Evolutionary conservation across 1,140 invertebrate genomes (phyloP).

Genomic region (Eumaeus atala): DNA sequence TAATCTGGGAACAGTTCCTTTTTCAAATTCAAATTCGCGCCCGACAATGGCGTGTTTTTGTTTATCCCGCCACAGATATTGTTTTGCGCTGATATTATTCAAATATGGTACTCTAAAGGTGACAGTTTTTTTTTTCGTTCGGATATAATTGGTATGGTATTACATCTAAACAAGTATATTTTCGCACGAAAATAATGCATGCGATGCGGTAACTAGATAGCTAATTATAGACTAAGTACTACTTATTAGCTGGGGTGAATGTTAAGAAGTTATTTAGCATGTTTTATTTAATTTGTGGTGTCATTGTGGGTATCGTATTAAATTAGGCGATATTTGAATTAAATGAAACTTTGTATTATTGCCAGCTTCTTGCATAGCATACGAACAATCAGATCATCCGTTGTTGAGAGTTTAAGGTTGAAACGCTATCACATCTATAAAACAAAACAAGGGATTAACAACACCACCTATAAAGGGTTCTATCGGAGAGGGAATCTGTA

Average conservation of each 20-base stretch:
- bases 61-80: constrained; percentile 24
- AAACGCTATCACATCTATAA: no score
- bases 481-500: no score
- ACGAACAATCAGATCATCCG: no score
- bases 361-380: no score
- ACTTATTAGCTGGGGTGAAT: constrained; percentile 1
- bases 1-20: constrained; percentile 25
- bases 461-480: no score
- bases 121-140: constrained; percentile 15
- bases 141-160: constrained; percentile 28
- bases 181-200: constrained; percentile 26
- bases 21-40: constrained; percentile 28
- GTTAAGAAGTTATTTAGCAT: constrained; percentile 6
- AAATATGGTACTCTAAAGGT: constrained; percentile 13
- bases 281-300: constrained; percentile 14
- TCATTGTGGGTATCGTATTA: no score
- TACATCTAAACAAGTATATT: constrained; percentile 16
- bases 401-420: no score
- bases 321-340: no score
- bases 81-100: constrained; percentile 20
- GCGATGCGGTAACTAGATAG: constrained; percentile 28
- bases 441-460: no score
- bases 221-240: constrained; percentile 25
- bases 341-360: not conserved
- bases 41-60: constrained; percentile 29